A percentile compares a stretch with the other conserved stretches of the same genome.
These are phyloP conservation scores for Emydoidea blandingii DNA, from an alignment of 2,797 vertebrate species.

Conservation along the genomic window DNA sequence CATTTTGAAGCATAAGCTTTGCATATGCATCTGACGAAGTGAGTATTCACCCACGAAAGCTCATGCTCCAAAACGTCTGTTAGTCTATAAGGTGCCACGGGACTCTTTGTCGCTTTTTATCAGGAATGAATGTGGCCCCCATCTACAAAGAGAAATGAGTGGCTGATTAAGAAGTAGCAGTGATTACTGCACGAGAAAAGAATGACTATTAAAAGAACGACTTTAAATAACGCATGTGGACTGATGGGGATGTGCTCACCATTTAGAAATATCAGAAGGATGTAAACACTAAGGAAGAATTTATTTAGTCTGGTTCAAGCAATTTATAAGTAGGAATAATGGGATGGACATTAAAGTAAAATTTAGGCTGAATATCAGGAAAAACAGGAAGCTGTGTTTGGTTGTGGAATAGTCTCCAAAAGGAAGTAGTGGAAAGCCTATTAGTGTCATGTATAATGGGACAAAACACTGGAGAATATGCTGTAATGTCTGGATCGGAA, in stretches of 20 bases:
- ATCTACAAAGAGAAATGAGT: neutral
- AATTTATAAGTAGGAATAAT: neutral
- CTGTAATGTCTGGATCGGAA: neutral
- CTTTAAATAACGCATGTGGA: neutral
- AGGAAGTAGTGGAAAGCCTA: neutral
- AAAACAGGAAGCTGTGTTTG: neutral
- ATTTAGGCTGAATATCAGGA: neutral
- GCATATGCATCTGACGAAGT: no score
- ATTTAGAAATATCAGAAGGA: conserved; percentile 21
- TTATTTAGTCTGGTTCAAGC: neutral
- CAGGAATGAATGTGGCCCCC: no score
- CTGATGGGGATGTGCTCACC: neutral
- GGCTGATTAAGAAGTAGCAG: conserved; percentile 12
- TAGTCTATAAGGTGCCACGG: no score
- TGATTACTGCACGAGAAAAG: neutral
- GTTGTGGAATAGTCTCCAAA: neutral
- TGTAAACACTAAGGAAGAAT: conserved; percentile 33
- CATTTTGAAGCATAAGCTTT: no score
- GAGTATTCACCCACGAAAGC: no score
- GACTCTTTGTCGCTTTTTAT: no score
- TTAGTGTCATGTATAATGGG: no score
- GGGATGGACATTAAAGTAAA: neutral
- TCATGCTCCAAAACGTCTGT: no score
- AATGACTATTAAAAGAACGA: neutral
- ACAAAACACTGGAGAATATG: neutral